These are phyloP conservation scores for Chaetorhynchus papuensis DNA, from an alignment of 2,113 vertebrate species.

Conservation along the genomic window DNA sequence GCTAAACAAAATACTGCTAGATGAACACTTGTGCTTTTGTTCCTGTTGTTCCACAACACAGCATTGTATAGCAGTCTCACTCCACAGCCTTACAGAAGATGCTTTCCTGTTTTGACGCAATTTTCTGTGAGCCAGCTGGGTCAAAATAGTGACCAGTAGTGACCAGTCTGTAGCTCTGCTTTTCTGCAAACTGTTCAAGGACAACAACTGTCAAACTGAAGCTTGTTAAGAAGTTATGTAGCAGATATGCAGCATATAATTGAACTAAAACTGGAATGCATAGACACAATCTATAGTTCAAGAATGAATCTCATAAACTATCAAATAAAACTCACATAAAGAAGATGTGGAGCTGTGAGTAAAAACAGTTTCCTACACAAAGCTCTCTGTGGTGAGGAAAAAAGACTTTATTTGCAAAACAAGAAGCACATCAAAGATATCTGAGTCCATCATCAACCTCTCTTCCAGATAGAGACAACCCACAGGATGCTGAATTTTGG, in stretches of 20 bases:
- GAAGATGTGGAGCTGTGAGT: background rate
- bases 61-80: background rate
- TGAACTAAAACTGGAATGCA: background rate
- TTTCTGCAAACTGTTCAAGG: background rate
- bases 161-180: background rate
- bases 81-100: background rate
- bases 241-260: background rate
- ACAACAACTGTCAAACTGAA: background rate
- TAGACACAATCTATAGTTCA: background rate
- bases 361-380: background rate
- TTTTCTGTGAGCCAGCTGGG: background rate
- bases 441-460: background rate
- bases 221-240: background rate
- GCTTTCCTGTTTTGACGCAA: background rate
- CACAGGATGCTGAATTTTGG: slow-evolving; percentile 6
- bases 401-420: background rate
- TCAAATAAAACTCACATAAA: background rate
- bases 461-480: background rate
- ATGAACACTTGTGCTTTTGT: background rate
- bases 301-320: background rate
- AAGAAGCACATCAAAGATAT: background rate
- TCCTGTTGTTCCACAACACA: background rate
- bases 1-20: background rate
- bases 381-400: background rate
- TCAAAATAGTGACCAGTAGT: background rate